A percentile compares a stretch with the other conserved stretches of the same genome.
Evolutionary conservation across 2,113 vertebrate genomes (phyloP).

Genomic region (Probosciger aterrimus): DNA sequence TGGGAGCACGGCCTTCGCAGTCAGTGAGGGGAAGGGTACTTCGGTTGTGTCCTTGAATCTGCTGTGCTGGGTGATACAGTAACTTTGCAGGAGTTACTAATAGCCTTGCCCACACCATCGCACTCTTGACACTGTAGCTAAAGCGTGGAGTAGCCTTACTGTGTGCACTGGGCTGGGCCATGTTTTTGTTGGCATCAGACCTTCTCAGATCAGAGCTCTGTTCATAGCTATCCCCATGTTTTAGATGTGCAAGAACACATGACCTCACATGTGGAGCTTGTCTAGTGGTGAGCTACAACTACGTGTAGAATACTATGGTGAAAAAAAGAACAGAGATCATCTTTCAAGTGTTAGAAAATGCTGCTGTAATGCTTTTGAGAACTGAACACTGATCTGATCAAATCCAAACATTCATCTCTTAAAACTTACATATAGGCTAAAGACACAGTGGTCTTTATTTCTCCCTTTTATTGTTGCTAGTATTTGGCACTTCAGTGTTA

Average conservation of each 20-base stretch:
- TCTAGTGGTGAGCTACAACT: not conserved
- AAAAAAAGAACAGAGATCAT: not conserved
- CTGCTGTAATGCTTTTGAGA: not conserved
- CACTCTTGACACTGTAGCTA: rapidly evolving
- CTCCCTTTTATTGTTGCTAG: not conserved
- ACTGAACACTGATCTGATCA: not conserved
- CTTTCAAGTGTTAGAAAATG: not conserved
- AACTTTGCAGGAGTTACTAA: rapidly evolving
- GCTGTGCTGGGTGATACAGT: rapidly evolving
- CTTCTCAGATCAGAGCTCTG: not conserved
- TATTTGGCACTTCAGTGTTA: not conserved
- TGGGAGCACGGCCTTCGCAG: rapidly evolving
- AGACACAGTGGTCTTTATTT: not conserved
- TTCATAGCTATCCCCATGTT: not conserved
- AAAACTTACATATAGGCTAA: not conserved
- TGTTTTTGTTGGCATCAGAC: rapidly evolving
- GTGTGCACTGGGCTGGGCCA: rapidly evolving
- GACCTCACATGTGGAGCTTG: not conserved
- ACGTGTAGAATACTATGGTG: not conserved
- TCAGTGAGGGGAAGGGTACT: rapidly evolving
- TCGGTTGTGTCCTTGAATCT: not conserved
- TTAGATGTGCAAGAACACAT: not conserved
- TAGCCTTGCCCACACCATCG: rapidly evolving
- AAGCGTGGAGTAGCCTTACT: rapidly evolving
- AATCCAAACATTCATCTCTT: not conserved